Conservation (phyloP, 2,113 vertebrate species). For the Protobothrops mucrosquamatus region DNA sequence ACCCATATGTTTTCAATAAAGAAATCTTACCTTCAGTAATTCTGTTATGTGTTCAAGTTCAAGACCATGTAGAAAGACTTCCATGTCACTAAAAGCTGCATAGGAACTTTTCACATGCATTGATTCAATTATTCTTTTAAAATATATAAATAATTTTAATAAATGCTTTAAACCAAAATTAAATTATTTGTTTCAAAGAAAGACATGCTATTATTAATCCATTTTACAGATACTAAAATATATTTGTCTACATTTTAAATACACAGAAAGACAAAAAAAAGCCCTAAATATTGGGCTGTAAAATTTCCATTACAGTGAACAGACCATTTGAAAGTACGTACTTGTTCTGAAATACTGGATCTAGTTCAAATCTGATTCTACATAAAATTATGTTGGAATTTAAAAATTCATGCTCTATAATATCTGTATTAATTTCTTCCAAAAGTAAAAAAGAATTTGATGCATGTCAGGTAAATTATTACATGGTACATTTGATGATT, state of each 20-base stretch:
- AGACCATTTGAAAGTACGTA: background rate
- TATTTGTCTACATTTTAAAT: background rate
- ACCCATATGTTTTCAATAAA: constrained; percentile 12
- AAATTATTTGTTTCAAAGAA: background rate
- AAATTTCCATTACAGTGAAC: background rate
- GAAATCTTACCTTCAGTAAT: constrained; percentile 71
- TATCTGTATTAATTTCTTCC: background rate
- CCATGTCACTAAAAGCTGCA: constrained; percentile 76
- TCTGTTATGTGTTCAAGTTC: constrained; percentile 79
- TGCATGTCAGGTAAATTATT: background rate
- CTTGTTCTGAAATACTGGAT: background rate
- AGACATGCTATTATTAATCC: background rate
- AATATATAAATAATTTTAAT: background rate
- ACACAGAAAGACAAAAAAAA: background rate
- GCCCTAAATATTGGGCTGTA: background rate
- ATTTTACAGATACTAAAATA: background rate
- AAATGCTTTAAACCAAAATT: background rate
- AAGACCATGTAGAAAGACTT: constrained; percentile 87
- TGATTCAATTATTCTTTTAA: background rate
- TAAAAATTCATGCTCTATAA: background rate
- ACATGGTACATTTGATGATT: background rate
- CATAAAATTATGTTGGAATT: background rate
- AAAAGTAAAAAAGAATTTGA: background rate
- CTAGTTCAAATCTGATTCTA: background rate
- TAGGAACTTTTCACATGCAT: constrained; percentile 68